These are phyloP conservation scores for Trogon melanurus DNA, from an alignment of 2,113 vertebrate genomes.

Conservation along the genomic window DNA sequence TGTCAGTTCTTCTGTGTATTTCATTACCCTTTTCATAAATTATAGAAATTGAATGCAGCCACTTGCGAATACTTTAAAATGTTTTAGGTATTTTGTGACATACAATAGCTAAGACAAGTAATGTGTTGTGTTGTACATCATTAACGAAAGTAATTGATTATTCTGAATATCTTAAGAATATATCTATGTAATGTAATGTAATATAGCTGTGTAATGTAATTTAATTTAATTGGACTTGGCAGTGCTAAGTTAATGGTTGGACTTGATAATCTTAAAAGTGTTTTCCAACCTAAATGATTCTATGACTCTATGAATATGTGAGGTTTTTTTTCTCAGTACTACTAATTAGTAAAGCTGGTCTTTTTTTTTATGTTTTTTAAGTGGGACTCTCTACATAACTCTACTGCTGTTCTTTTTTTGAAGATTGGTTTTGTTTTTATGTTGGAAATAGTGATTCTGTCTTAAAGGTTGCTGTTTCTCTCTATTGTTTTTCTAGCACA, in stretches of 20 bases:
- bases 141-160: constrained; percentile 37
- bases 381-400: not conserved
- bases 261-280: too few species aligned
- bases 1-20: not conserved
- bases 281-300: too few species aligned
- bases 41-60: not conserved
- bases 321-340: not conserved
- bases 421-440: not conserved
- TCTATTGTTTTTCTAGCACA: not conserved
- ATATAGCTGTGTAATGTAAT: not conserved
- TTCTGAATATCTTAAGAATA: constrained; percentile 11
- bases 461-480: not conserved
- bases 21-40: not conserved
- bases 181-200: not conserved
- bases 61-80: constrained; percentile 4
- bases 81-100: constrained; percentile 17
- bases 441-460: not conserved
- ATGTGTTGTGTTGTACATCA: not conserved
- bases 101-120: not conserved
- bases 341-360: not conserved
- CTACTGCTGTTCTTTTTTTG: not conserved
- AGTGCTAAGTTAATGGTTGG: too few species aligned
- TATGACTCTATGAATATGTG: not conserved
- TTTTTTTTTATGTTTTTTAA: not conserved
- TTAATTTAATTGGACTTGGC: not conserved